Conservation (phyloP, 2,113 vertebrate species). For the Ctenodactylus gundi region DNA sequence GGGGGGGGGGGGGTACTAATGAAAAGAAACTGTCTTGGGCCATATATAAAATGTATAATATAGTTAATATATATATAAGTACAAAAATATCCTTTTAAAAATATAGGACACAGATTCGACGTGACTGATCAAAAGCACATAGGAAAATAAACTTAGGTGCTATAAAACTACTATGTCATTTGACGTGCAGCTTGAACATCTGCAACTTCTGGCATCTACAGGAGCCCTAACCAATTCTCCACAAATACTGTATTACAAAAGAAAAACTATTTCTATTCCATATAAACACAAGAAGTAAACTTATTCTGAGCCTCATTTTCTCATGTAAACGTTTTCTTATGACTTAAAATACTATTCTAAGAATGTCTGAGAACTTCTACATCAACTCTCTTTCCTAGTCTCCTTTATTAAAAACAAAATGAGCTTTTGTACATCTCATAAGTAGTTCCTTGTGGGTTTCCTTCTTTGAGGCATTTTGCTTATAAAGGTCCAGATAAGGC, state of each 20-base stretch:
- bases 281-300: neutral
- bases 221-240: neutral
- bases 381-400: neutral
- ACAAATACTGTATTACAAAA: neutral
- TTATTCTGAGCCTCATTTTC: neutral
- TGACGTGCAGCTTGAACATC: neutral
- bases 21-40: no score
- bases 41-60: no score
- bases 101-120: no score
- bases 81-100: no score
- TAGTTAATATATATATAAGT: no score
- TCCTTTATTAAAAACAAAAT: neutral
- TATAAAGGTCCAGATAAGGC: neutral
- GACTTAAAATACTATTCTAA: conserved; percentile 33
- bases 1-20: no score
- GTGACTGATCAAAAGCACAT: neutral
- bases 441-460: neutral
- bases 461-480: neutral
- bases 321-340: neutral
- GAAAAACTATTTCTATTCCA: neutral
- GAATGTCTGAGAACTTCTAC: neutral
- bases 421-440: neutral
- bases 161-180: neutral
- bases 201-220: neutral
- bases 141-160: neutral